These are phyloP conservation scores for Rana temporaria DNA, from an alignment of 2,113 vertebrate genomes.

Conservation along the genomic window DNA sequence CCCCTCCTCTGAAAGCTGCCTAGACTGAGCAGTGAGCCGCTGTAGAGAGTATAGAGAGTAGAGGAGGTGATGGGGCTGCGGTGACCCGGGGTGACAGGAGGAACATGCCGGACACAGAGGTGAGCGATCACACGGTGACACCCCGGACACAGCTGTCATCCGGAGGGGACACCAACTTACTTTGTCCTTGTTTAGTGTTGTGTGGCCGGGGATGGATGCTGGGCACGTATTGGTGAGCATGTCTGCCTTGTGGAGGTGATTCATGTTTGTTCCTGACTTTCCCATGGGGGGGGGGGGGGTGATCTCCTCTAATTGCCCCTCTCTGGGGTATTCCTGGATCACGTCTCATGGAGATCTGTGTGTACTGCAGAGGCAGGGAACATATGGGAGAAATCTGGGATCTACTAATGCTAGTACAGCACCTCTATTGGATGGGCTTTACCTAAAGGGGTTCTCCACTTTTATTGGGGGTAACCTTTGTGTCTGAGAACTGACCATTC, in stretches of 20 bases:
- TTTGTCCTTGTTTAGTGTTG: too few species aligned
- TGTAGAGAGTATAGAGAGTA: background rate
- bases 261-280: background rate
- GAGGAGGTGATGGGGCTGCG: conserved; percentile 25
- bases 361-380: background rate
- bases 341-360: background rate
- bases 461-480: too few species aligned
- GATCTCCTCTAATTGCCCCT: conserved; percentile 16
- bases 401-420: too few species aligned
- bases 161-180: too few species aligned
- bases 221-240: background rate
- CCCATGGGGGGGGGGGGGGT: too few species aligned
- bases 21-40: background rate
- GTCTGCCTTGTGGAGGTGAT: too few species aligned
- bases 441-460: too few species aligned
- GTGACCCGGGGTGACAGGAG: conserved; percentile 24
- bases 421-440: too few species aligned
- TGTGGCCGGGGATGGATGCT: background rate
- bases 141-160: too few species aligned
- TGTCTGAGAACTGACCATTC: too few species aligned
- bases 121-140: background rate
- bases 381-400: too few species aligned
- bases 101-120: conserved; percentile 10
- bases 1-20: conserved; percentile 27
- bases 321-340: background rate